A percentile compares a stretch with the other conserved stretches of the same genome.
Evolutionary conservation across 2,888 invertebrate genomes (phyloP).

Genomic region (Lepidocyrtoides sp.): DNA sequence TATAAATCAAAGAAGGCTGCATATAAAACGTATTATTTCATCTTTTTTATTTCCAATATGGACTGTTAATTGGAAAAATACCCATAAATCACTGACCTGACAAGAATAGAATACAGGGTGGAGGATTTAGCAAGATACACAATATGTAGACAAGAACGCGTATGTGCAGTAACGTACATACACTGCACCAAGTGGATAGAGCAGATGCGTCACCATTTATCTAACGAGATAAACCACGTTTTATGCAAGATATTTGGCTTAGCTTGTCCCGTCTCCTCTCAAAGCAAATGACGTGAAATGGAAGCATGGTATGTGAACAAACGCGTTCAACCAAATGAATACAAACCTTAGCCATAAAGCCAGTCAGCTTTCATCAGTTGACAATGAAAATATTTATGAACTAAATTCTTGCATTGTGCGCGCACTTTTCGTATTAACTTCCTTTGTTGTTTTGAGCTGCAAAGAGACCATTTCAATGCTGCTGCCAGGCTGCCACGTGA

Average conservation of each 20-base stretch:
- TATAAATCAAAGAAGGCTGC: neutral
- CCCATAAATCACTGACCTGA: constrained; percentile 70
- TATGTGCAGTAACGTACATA: neutral
- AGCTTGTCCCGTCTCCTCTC: neutral
- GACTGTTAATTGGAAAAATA: constrained; percentile 74
- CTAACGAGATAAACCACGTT: neutral
- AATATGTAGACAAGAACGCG: neutral
- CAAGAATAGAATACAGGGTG: constrained; percentile 72
- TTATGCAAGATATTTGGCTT: neutral
- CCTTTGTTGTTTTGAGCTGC: constrained; percentile 5
- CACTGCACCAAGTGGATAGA: neutral
- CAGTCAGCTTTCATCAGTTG: constrained; percentile 72
- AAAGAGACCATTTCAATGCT: neutral
- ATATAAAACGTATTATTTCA: neutral
- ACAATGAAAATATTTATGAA: constrained; percentile 73
- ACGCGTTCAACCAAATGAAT: neutral
- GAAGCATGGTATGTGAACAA: constrained; percentile 44
- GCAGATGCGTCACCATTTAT: neutral
- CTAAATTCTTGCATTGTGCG: constrained; percentile 51
- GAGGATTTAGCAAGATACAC: constrained; percentile 27
- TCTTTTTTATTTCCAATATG: constrained; percentile 65
- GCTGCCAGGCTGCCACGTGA: constrained; percentile 53
- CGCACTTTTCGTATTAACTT: constrained; percentile 33
- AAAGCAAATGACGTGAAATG: constrained; percentile 43
- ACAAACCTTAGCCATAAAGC: constrained; percentile 40